These are phyloP conservation scores for Uria aalge DNA, from an alignment of 2,113 vertebrate genomes.

Conservation along the genomic window DNA sequence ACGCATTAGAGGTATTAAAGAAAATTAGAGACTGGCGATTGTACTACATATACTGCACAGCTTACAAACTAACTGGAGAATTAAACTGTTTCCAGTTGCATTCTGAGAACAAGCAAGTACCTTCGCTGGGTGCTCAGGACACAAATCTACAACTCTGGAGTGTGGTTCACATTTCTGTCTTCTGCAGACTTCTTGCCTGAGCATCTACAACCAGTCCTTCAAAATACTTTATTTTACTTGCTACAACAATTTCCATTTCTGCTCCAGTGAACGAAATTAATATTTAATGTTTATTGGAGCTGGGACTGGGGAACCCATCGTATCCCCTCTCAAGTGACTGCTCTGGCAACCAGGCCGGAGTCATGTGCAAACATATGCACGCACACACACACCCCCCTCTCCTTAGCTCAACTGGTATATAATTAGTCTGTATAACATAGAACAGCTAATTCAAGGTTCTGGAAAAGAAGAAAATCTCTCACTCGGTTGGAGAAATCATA, in stretches of 20 bases:
- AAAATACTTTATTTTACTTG: neutral
- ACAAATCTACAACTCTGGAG: neutral
- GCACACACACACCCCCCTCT: no score
- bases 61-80: neutral
- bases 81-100: neutral
- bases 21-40: neutral
- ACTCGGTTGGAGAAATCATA: neutral
- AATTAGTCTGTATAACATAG: neutral
- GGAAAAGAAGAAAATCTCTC: neutral
- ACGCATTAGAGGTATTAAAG: neutral
- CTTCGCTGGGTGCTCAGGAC: neutral
- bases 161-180: neutral
- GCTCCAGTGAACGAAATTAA: neutral
- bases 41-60: neutral
- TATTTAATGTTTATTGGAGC: neutral
- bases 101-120: neutral
- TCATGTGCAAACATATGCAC: neutral
- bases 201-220: neutral
- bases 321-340: neutral
- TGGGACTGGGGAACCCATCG: neutral
- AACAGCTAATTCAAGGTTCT: neutral
- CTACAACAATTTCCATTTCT: neutral
- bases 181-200: neutral
- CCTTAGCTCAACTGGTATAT: neutral
- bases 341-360: neutral